Evolutionary conservation across 2,113 vertebrate species (phyloP), one percentile per base, ranked within the genome.

Genomic region (Numenius arquata): DNA sequence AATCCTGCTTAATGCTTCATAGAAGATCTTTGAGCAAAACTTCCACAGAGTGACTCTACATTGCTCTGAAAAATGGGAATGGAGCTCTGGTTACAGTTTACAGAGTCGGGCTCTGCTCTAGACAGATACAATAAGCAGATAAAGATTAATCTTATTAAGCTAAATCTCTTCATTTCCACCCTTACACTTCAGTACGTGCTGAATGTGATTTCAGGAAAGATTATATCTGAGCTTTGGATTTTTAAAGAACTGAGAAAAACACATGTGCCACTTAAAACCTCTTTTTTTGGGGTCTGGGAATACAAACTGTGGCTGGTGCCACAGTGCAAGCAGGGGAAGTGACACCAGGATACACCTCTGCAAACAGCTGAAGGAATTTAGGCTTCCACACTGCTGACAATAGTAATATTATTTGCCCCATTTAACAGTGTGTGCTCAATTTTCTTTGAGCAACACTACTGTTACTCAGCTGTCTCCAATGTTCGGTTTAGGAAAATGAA

Each of bases 151-250:
- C 55, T 76, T 22, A 91, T 34, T 71, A 74, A 89, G 50, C 8
- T 74, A 79, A 72, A 75, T 67, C 66, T 93, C 83, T 91, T 45
- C 25, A 71, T 55, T 94, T 91, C 70, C 11, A 0, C 45, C 18
- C 48, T 89, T 79, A 82, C 45, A 52, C 34, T 63, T 59, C 26
- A 72, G 38, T 34, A 59, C 5, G 7, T 23, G 25, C 21, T 65
- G 36, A 82, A 72, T n/a, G 23, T 30, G 30, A 82, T 79, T 92
- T 75, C 41, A 89, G 62, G 38, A 82, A 85, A 75, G 58, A 79
- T 68, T 3, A 0, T 43, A 74, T 43, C 38, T 16, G n/a, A 84
- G 38, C 72, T 86, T 15, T 59, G 26, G 45, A 30, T 62, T 92
- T 70, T 45, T 47, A 86, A 72, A 86, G 45, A 58, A 68, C 20